Evolutionary conservation across 2,113 vertebrate genomes (phyloP).

Genomic region (Rattus rattus): DNA sequence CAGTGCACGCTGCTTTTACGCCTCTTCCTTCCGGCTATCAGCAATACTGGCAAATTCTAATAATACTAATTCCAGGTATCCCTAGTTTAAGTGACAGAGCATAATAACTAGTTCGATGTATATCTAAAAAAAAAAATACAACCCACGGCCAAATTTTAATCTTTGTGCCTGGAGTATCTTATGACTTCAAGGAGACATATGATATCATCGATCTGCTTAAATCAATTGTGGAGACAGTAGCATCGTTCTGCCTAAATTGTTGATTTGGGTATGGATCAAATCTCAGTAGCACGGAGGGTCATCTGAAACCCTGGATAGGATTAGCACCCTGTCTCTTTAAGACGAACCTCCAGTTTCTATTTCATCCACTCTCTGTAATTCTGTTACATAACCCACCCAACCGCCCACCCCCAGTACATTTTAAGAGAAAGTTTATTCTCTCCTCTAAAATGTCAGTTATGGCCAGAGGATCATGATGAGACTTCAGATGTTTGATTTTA

Average conservation of each 20-base stretch:
- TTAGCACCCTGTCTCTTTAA: background rate
- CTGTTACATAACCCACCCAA: background rate
- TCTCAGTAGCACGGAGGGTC: background rate
- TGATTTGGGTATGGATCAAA: background rate
- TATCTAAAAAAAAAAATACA: conserved; percentile 12
- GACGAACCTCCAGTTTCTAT: background rate
- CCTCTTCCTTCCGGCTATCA: background rate
- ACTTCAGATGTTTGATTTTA: background rate
- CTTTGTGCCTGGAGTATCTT: conserved; percentile 17
- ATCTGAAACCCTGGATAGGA: conserved; percentile 26
- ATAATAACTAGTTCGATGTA: conserved; percentile 3
- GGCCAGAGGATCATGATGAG: background rate
- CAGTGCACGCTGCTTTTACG: background rate
- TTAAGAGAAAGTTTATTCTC: background rate
- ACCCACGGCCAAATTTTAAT: background rate
- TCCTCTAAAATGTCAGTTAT: conserved; percentile 15
- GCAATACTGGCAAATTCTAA: background rate
- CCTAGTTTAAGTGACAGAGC: conserved; percentile 7
- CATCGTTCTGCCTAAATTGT: conserved; percentile 6
- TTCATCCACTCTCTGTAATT: background rate
- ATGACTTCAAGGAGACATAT: background rate
- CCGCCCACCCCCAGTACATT: background rate
- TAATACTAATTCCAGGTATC: background rate
- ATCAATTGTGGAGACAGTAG: too few relatives aligned
- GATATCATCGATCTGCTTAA: background rate